These are phyloP conservation scores for Physella acuta DNA, from an alignment of 1,140 invertebrate species.

Conservation along the genomic window DNA sequence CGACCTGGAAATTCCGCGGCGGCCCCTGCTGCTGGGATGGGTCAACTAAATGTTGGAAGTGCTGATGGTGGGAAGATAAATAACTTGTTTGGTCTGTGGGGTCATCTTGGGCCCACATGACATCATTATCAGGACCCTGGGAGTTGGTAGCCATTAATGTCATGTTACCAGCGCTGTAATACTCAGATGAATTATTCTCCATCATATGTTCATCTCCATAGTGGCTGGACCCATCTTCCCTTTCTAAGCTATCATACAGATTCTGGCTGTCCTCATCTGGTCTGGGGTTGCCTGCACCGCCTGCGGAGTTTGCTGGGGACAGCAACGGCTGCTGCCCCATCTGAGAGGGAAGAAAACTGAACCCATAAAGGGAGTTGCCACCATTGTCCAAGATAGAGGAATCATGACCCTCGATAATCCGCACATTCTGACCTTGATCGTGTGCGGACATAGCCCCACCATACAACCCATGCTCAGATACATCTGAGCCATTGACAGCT, in stretches of 20 bases:
- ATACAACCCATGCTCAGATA: background rate
- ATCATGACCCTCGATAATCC: slow-evolving; percentile 38
- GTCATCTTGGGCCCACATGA: slow-evolving; percentile 14
- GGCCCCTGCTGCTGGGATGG: slow-evolving; percentile 5
- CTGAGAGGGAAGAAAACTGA: slow-evolving; percentile 29
- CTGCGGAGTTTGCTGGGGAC: background rate
- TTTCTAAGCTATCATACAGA: slow-evolving; percentile 35
- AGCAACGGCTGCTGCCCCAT: slow-evolving; percentile 18
- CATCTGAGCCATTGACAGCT: slow-evolving; percentile 26
- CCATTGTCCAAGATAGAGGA: slow-evolving; percentile 24
- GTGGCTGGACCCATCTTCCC: slow-evolving; percentile 24
- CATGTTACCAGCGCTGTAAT: slow-evolving; percentile 3
- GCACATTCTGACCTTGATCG: slow-evolving; percentile 27
- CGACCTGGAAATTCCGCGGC: slow-evolving; percentile 10
- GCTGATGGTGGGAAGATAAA: slow-evolving; percentile 5
- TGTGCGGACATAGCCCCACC: background rate
- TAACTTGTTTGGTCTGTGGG: slow-evolving; percentile 13
- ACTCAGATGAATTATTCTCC: slow-evolving; percentile 16
- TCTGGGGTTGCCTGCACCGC: slow-evolving; percentile 2
- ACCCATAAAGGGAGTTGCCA: slow-evolving; percentile 8
- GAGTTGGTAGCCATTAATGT: background rate
- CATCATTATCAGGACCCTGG: slow-evolving; percentile 5
- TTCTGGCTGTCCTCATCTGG: slow-evolving; percentile 21
- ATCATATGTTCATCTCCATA: slow-evolving; percentile 3
- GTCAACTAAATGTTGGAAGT: background rate